These are phyloP conservation scores for Orchestes rusci DNA, from an alignment of 2,888 invertebrate species.

Conservation along the genomic window DNA sequence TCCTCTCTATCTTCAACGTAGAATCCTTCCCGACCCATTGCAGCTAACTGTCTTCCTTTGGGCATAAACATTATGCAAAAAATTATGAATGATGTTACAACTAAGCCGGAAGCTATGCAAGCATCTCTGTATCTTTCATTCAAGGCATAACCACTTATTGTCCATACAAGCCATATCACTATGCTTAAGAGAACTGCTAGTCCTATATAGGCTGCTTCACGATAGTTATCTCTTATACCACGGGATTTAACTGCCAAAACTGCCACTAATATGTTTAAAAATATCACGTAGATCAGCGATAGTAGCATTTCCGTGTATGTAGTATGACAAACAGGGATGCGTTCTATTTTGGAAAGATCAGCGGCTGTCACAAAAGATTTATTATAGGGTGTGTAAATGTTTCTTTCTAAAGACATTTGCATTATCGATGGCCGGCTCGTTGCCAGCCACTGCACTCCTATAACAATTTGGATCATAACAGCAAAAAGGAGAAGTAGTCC, in stretches of 20 bases:
- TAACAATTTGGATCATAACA: slow-evolving; percentile 81
- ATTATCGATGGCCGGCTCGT: slow-evolving; percentile 65
- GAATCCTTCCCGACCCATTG: slow-evolving; percentile 83
- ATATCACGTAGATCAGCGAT: slow-evolving; percentile 76
- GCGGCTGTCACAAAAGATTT: slow-evolving; percentile 42
- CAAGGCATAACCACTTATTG: slow-evolving; percentile 72
- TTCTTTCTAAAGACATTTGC: slow-evolving; percentile 40
- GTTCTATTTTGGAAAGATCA: slow-evolving; percentile 31
- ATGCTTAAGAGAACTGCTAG: slow-evolving; percentile 79
- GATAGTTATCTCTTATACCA: slow-evolving; percentile 86
- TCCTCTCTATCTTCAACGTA: slow-evolving; percentile 78
- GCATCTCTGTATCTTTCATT: slow-evolving; percentile 77
- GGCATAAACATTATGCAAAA: slow-evolving; percentile 93
- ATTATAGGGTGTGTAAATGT: slow-evolving; percentile 38
- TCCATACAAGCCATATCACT: slow-evolving; percentile 81
- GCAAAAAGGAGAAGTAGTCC: slow-evolving; percentile 83
- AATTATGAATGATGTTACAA: slow-evolving; percentile 75
- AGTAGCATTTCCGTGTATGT: slow-evolving; percentile 65
- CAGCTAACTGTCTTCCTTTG: slow-evolving; percentile 85
- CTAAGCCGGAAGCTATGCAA: slow-evolving; percentile 82
- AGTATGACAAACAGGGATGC: slow-evolving; percentile 54
- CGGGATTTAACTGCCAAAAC: slow-evolving; percentile 78
- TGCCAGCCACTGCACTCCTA: slow-evolving; percentile 77
- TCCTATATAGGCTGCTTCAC: slow-evolving; percentile 89
- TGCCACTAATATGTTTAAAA: slow-evolving; percentile 77